Evolutionary conservation across 2,797 vertebrate genomes (phyloP).

Genomic region (Lacerta agilis): DNA sequence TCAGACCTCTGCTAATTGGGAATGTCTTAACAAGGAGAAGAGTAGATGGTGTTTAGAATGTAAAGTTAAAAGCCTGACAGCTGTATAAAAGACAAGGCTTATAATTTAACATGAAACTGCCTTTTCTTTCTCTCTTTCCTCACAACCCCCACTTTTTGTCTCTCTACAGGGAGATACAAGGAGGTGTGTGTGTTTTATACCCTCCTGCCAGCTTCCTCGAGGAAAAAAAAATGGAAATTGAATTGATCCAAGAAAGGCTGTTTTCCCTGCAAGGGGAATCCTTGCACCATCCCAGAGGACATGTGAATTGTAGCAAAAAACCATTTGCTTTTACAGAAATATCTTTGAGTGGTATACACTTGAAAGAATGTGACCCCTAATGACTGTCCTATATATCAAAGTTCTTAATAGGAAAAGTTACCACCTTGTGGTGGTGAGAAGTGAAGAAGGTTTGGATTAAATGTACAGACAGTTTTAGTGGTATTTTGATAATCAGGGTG

Average conservation of each 20-base stretch:
- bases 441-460: neutral
- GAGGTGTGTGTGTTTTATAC: slow-evolving; percentile 33
- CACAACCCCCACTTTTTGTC: neutral
- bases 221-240: slow-evolving; percentile 5
- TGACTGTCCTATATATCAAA: neutral
- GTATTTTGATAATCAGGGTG: neutral
- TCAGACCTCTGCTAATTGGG: fast-evolving
- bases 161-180: slow-evolving; percentile 42
- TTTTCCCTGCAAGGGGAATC: neutral
- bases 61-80: neutral
- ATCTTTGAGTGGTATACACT: neutral
- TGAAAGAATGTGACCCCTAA: neutral
- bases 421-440: neutral
- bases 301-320: neutral
- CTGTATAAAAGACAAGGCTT: neutral
- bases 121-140: slow-evolving; percentile 22
- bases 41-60: neutral
- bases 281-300: neutral
- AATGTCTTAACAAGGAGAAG: neutral
- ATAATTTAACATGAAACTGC: neutral
- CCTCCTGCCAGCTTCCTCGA: slow-evolving; percentile 21
- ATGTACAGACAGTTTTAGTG: neutral
- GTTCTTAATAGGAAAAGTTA: neutral
- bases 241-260: neutral
- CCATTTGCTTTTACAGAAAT: neutral